Base-by-base conservation (phyloP, 2,113 vertebrate genomes). In the Mesitornis unicolor region DNA sequence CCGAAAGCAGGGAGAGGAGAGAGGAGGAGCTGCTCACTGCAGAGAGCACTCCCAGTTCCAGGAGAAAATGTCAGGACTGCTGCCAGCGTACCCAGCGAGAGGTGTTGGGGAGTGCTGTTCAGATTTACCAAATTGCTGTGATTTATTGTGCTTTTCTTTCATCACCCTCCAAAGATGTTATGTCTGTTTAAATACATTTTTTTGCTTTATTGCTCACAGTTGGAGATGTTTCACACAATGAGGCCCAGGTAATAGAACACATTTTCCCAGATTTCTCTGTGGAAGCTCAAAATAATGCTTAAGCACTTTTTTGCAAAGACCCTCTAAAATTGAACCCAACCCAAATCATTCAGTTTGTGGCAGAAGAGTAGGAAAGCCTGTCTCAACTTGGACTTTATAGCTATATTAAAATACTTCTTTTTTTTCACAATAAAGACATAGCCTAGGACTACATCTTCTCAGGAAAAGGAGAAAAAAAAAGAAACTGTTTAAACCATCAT, bases 171-270 rank as follows among this genome's bases (percentile, higher is more conserved):
- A 87, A 81, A 89, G 81, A 84, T 70, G 35, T 56, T 90, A 59
- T 20, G 35, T 67, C 94, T 89, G 60, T 86, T 90, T 78, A 86
- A 92, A 71, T 67, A 67, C 12, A 63, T 54, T 81, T 90, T 90
- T 93, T 93, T 19, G 59, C 64, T 78, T 89, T 63, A 77, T 78
- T 90, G 76, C 76, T 95, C 84, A 60, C 89, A 60, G 80, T 67
- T 95, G 95, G 89, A 84, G 94, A 45, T 51, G 57, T 78, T 95
- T 93, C 86, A 91, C 83, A 81, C 83, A 87, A 56, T 38, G 80
- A 96, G 83, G 76, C 68, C 73, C 68, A 81, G 86, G 71, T 80
- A 93, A 50, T 81, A 42, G 5, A 92, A 63, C 15, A 50, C 73
- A 84, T 40, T 89, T 95, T 89, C 82, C 43, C 57, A 90, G 70